Evolutionary conservation across 2,113 vertebrate genomes (phyloP).

Genomic region (Sorex fumeus): DNA sequence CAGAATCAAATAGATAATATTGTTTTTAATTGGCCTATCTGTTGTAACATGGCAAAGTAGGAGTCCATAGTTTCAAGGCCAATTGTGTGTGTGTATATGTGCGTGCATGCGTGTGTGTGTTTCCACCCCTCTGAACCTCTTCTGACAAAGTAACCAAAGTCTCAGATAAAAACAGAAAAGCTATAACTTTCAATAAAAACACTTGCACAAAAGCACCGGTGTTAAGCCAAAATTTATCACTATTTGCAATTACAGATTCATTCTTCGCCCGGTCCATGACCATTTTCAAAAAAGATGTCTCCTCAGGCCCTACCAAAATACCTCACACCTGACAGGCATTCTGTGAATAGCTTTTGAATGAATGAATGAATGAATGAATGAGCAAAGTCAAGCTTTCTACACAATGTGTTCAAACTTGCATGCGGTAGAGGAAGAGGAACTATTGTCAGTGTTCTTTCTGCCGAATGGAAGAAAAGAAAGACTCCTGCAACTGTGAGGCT

Average conservation of each 20-base stretch:
- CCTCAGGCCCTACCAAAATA: not conserved
- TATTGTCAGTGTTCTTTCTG: not conserved
- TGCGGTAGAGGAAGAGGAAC: not conserved
- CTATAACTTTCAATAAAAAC: constrained; percentile 16
- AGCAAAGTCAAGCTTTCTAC: not conserved
- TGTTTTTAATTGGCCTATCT: not conserved
- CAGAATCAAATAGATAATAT: constrained; percentile 20
- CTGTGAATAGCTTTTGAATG: not conserved
- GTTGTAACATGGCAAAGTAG: not conserved
- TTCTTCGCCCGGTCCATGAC: not conserved
- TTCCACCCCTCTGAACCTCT: not conserved
- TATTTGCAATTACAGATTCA: not conserved
- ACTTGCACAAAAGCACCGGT: not conserved
- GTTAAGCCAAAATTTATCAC: not conserved
- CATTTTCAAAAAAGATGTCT: constrained; percentile 20
- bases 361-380: not conserved
- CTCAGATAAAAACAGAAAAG: constrained; percentile 6
- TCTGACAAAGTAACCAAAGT: constrained; percentile 48
- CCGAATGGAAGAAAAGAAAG: not conserved
- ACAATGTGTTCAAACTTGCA: not conserved
- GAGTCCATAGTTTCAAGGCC: constrained; percentile 14
- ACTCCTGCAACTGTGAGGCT: not conserved
- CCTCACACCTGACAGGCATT: not conserved
- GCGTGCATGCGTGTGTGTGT: not conserved
- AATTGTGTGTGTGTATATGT: not conserved